phyloP scores from a whole-genome alignment of 2,113 vertebrate species.

The Poeciliopsis occidentalis region DNA sequence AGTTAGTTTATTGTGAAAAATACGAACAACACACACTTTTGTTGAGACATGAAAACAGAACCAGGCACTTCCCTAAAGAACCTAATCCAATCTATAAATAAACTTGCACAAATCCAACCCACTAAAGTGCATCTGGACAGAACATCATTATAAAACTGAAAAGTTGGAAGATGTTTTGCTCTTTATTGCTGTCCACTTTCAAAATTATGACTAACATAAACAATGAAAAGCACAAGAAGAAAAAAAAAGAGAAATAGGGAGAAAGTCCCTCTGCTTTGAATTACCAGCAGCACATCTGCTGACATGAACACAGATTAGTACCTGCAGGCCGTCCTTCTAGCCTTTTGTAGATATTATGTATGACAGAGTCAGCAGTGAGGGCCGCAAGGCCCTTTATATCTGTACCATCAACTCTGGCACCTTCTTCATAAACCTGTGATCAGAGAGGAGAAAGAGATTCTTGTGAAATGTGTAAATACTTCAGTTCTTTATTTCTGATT shows the following conservation, averaged over 20 bases:
- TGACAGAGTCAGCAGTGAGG: slow-evolving; percentile 82
- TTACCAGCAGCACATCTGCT: background rate
- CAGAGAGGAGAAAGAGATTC: slow-evolving; percentile 3
- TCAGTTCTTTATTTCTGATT: no score
- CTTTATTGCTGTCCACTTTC: background rate
- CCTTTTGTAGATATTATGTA: slow-evolving; percentile 83
- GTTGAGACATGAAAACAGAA: no score
- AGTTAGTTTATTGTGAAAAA: no score
- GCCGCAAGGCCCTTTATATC: slow-evolving; percentile 82
- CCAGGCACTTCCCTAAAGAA: no score
- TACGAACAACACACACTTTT: no score
- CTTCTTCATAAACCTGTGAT: slow-evolving; percentile 73
- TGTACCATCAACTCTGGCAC: slow-evolving; percentile 60
- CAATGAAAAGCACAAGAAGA: background rate
- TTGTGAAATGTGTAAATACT: background rate
- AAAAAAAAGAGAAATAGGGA: slow-evolving; percentile 59
- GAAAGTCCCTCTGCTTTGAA: slow-evolving; percentile 30
- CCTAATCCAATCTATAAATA: background rate
- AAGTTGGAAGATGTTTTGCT: background rate
- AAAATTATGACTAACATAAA: background rate
- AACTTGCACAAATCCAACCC: background rate
- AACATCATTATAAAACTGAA: background rate
- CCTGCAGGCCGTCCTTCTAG: slow-evolving; percentile 86
- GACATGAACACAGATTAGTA: slow-evolving; percentile 53
- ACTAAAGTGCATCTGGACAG: background rate